Evolutionary conservation across 30 jellyfish, hydroid and myxozoan species (phyloP).

Genomic region (Rhopilema esculentum): DNA sequence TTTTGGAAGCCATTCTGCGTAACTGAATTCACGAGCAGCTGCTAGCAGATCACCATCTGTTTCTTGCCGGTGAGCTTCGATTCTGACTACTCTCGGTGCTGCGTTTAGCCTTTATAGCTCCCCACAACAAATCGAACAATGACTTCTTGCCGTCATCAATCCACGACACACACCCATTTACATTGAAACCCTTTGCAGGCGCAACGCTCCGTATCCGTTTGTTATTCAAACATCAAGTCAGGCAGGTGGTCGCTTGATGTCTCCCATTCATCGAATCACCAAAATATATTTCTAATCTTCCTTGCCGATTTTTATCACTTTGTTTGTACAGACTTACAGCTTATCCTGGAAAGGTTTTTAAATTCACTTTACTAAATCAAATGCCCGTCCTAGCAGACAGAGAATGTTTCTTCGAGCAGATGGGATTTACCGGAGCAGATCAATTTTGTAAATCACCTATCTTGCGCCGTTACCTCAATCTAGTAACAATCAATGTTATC

Average conservation of each 20-base stretch:
- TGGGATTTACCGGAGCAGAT: no score
- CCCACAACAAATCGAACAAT: background rate
- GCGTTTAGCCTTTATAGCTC: background rate
- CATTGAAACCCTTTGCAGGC: conserved; percentile 2
- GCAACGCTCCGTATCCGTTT: conserved; percentile 15
- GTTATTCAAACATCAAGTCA: background rate
- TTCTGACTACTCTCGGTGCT: background rate
- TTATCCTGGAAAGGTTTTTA: background rate
- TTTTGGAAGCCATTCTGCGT: background rate
- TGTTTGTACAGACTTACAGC: background rate
- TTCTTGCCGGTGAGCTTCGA: background rate
- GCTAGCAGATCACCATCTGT: background rate
- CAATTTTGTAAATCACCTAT: no score
- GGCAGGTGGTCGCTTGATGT: background rate
- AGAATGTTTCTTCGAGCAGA: background rate
- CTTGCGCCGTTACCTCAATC: background rate
- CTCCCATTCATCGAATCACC: background rate
- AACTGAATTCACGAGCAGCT: background rate
- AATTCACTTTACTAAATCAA: background rate
- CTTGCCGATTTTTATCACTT: background rate
- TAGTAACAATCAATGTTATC: background rate
- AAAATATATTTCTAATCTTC: background rate
- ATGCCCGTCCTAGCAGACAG: background rate
- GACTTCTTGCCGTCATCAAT: background rate
- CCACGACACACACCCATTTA: background rate